Evolutionary conservation across 2,113 vertebrate genomes (phyloP).

Genomic region (Dromiciops gliroides): DNA sequence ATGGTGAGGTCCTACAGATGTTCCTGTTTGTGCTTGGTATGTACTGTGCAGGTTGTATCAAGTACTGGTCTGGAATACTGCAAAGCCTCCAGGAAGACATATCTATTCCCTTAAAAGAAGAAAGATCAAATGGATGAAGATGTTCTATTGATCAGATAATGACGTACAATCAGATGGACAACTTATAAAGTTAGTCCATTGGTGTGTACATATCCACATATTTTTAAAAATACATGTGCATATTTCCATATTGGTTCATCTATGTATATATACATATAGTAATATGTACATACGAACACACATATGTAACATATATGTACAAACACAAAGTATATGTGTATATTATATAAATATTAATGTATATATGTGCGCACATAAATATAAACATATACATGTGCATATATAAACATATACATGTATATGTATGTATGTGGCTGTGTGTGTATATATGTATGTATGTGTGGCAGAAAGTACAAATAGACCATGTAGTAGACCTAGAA

Average conservation of each 20-base stretch:
- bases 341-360: background rate
- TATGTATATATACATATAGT: background rate
- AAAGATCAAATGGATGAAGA: background rate
- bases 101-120: background rate
- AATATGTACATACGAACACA: background rate
- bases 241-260: no score
- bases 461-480: background rate
- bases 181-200: background rate
- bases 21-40: background rate
- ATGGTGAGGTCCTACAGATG: no score
- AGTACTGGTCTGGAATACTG: background rate
- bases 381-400: background rate
- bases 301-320: background rate
- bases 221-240: background rate
- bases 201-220: background rate
- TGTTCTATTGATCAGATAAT: background rate
- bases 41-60: background rate
- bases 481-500: background rate
- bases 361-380: no score
- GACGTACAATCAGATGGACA: background rate
- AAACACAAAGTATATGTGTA: background rate
- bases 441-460: background rate
- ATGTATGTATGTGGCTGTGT: background rate
- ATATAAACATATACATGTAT: background rate
- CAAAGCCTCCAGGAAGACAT: background rate